These are phyloP conservation scores for Oryzias dopingdopingensis DNA, from an alignment of 2,797 vertebrate species.

Conservation along the genomic window DNA sequence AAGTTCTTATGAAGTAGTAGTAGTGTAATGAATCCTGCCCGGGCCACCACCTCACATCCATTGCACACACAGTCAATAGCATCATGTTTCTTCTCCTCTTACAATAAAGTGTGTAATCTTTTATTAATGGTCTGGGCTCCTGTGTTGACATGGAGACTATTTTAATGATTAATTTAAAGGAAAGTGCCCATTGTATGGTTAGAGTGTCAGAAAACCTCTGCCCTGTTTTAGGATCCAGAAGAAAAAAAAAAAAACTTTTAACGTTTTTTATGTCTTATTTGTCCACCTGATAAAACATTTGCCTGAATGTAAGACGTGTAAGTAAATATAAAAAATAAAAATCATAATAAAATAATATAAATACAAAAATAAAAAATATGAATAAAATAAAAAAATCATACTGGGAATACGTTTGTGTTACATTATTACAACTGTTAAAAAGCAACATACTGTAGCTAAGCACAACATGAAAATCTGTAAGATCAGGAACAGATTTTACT, in stretches of 20 bases:
- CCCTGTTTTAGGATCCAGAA: slow-evolving; percentile 13
- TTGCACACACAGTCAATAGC: slow-evolving; percentile 24
- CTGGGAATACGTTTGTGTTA: too few species aligned
- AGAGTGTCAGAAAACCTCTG: slow-evolving; percentile 15
- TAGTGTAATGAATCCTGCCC: too few species aligned
- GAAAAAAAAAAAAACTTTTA: background rate
- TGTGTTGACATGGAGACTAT: slow-evolving; percentile 61
- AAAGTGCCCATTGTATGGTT: slow-evolving; percentile 52
- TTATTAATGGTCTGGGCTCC: slow-evolving; percentile 71
- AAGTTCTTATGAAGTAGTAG: too few species aligned
- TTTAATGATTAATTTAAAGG: slow-evolving; percentile 74
- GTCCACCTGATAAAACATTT: background rate
- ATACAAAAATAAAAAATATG: too few species aligned
- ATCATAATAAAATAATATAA: too few species aligned
- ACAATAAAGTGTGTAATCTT: slow-evolving; percentile 65
- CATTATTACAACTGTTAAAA: too few species aligned
- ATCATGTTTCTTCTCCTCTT: slow-evolving; percentile 51
- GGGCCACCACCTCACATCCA: background rate
- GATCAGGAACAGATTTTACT: too few species aligned
- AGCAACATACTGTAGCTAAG: too few species aligned
- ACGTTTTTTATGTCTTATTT: slow-evolving; percentile 4
- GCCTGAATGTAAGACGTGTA: too few species aligned
- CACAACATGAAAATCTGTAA: too few species aligned
- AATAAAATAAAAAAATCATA: too few species aligned
- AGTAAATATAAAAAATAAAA: too few species aligned